These are phyloP conservation scores for Tadarida brasiliensis DNA, from an alignment of 2,797 vertebrate genomes.

Conservation along the genomic window DNA sequence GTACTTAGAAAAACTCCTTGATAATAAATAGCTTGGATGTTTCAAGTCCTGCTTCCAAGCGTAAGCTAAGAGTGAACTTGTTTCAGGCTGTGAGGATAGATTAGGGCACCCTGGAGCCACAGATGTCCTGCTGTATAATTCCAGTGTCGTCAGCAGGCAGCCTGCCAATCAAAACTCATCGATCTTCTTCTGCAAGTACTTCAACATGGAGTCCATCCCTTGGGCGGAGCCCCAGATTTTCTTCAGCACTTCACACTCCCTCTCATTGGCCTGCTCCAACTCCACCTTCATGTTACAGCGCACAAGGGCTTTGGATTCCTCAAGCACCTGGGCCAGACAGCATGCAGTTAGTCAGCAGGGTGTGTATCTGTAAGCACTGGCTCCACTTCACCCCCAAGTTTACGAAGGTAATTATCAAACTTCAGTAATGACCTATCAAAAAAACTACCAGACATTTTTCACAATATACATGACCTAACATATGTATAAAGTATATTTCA, in stretches of 20 bases:
- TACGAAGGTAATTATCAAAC: too few relatives aligned
- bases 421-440: neutral
- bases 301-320: conserved; percentile 97
- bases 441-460: neutral
- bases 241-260: conserved; percentile 97
- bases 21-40: conserved; percentile 80
- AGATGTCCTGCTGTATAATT: conserved; percentile 82
- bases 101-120: conserved; percentile 73
- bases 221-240: conserved; percentile 97
- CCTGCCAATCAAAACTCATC: conserved; percentile 90
- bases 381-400: fast-evolving
- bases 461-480: neutral
- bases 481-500: neutral
- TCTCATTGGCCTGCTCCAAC: conserved; percentile 97
- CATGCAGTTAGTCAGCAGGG: neutral
- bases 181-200: conserved; percentile 95
- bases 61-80: conserved; percentile 69
- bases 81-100: conserved; percentile 65
- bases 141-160: conserved; percentile 79
- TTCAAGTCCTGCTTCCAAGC: conserved; percentile 82
- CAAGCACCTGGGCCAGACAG: conserved; percentile 91
- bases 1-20: conserved; percentile 87
- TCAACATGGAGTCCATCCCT: conserved; percentile 97
- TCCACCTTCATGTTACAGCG: conserved; percentile 93
- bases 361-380: fast-evolving